Evolutionary conservation across 2,113 vertebrate genomes (phyloP).

Genomic region (Turnix velox): DNA sequence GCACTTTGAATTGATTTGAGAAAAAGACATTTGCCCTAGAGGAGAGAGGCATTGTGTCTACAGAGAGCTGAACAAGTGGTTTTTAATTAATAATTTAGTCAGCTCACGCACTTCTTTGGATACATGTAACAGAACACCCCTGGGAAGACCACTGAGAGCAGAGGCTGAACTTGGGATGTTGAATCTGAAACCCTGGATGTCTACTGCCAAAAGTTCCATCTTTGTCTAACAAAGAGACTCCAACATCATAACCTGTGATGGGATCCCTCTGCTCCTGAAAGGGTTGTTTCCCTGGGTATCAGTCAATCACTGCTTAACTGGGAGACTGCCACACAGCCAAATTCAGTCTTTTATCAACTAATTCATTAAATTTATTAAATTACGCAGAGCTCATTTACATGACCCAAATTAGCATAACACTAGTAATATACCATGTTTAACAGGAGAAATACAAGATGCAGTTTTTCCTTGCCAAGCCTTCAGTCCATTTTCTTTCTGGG

Average conservation of each 20-base stretch:
- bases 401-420: neutral
- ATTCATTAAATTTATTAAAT: constrained; percentile 38
- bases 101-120: constrained; percentile 25
- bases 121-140: neutral
- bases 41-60: neutral
- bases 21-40: neutral
- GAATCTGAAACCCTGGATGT: constrained; percentile 9
- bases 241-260: fast-evolving
- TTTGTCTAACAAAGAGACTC: neutral
- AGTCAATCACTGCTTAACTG: neutral
- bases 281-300: neutral
- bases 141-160: constrained; percentile 25
- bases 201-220: neutral
- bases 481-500: neutral
- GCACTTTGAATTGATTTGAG: neutral
- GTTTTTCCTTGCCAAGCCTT: neutral
- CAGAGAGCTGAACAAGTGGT: neutral
- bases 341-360: constrained; percentile 24
- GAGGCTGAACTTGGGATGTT: constrained; percentile 30
- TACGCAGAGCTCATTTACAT: neutral
- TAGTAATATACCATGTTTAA: neutral
- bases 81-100: constrained; percentile 62
- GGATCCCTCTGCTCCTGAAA: neutral
- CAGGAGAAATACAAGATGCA: neutral
- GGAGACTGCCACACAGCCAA: neutral